phyloP scores from a whole-genome alignment of 1,140 invertebrate genomes.

The Habropoda laboriosa region DNA sequence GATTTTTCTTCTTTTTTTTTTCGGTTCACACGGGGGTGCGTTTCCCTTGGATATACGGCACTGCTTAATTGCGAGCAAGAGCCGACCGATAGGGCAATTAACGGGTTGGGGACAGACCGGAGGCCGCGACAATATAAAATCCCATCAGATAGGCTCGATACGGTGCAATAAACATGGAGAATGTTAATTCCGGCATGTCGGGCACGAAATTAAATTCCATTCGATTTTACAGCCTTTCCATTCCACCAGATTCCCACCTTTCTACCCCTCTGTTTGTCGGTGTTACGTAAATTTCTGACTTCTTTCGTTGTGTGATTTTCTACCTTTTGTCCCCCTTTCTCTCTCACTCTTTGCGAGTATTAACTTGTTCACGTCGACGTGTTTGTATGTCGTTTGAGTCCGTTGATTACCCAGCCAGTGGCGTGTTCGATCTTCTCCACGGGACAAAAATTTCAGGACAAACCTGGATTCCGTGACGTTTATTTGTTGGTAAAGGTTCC shows the following conservation, averaged over 20 bases:
- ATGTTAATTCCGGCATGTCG: slow-evolving; percentile 66
- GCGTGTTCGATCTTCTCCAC: not conserved
- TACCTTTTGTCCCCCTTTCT: not conserved
- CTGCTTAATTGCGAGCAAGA: slow-evolving; percentile 44
- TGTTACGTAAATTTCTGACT: slow-evolving; percentile 14
- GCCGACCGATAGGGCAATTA: slow-evolving; percentile 38
- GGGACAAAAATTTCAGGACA: not conserved
- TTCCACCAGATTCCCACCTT: slow-evolving; percentile 1
- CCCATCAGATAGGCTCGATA: slow-evolving; percentile 47
- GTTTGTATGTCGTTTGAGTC: slow-evolving; percentile 6
- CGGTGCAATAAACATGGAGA: slow-evolving; percentile 65
- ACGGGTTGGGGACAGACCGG: slow-evolving; percentile 15
- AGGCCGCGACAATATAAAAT: slow-evolving; percentile 45
- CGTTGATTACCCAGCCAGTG: not conserved
- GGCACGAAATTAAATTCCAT: slow-evolving; percentile 68
- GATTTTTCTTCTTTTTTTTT: no score
- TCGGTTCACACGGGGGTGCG: not conserved
- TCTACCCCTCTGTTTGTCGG: not conserved
- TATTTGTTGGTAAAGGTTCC: no score
- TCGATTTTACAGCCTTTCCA: slow-evolving; percentile 59
- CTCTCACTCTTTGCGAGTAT: not conserved
- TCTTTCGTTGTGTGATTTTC: not conserved
- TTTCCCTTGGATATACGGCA: slow-evolving; percentile 32
- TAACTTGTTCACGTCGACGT: not conserved
- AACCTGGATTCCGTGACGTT: no score